Base-by-base conservation (phyloP, 2,888 invertebrate genomes). In the Teleiodes luculella region DNA sequence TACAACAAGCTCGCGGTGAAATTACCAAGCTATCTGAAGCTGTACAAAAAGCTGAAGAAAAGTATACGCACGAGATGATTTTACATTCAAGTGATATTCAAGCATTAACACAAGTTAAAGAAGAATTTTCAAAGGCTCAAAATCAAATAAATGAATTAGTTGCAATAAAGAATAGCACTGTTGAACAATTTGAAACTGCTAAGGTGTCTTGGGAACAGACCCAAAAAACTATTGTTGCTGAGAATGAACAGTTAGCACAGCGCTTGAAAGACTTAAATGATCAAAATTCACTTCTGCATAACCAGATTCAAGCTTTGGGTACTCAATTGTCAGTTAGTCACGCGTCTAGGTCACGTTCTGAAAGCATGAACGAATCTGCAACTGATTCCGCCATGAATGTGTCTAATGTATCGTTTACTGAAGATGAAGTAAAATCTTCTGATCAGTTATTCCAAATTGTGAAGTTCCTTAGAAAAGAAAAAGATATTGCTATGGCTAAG, bases 391-490 rank as follows among this genome's bases (percentile, higher is more conserved):
- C 82, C 56, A 74, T 90, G 20, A 93, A 92, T 76, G 78, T 90
- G 39, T 94, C 94, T 18, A 93, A 92, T 76, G 78, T 90, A 41
- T 94, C 94, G 1, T 74, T 93, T 4, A 86, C 78, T 31, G 95
- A 95, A 68, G 94, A 94, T 53, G 95, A 95, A 58, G 90, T 90
- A 0, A 94, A 92, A 68, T 94, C 95, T 7, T 93, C 95, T 1
- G 95, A 96, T 63, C 96, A 98, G 76, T 85, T 98, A 50, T 85
- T 97, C 65, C 94, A 95, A 85, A 95, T 98, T 10, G 94, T 98
- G 45, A 96, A 95, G 80, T 97, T 94, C 78, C 83, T 98, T 62
- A 92, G 98, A 59, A 94, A 95, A 73, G 98, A 98, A 80, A 97
- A 98, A 80, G 97, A 97, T 75, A 93, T 98, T 56, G 94, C 95